phyloP scores from a whole-genome alignment of 2,113 vertebrate species.

The Phainopepla nitens region DNA sequence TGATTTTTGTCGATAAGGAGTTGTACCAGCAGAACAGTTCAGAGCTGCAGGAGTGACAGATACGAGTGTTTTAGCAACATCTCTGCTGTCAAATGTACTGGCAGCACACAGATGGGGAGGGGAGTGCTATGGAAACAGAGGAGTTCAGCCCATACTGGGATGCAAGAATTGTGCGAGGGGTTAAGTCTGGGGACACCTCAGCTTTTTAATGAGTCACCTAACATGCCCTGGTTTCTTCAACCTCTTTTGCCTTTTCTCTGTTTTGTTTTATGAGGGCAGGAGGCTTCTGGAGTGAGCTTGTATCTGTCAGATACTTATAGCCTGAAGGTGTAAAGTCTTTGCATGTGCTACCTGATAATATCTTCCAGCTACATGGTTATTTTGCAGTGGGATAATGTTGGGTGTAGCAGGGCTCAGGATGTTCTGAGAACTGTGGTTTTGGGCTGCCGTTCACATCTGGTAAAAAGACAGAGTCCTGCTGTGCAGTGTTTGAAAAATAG shows the following conservation, averaged over 20 bases:
- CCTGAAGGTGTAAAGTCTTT: not conserved
- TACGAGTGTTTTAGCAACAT: accelerated
- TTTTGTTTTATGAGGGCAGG: not conserved
- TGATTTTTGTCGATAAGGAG: not conserved
- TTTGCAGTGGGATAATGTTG: not conserved
- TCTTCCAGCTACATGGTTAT: not conserved
- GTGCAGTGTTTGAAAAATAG: not conserved
- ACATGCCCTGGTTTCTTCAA: not conserved
- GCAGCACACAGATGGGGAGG: not conserved
- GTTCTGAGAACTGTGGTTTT: not conserved
- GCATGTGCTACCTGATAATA: not conserved
- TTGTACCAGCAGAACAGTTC: not conserved
- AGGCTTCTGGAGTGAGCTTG: not conserved
- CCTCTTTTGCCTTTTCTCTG: not conserved
- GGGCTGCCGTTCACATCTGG: accelerated
- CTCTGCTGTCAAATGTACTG: not conserved
- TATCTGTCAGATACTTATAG: not conserved
- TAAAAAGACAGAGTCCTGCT: not conserved
- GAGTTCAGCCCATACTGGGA: not conserved
- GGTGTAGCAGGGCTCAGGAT: not conserved
- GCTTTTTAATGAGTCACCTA: not conserved
- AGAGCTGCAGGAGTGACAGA: not conserved
- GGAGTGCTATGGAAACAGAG: not conserved
- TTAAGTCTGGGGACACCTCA: not conserved
- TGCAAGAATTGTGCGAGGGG: not conserved